Evolutionary conservation across 2,797 vertebrate genomes (phyloP).

Genomic region (Lagocephalus sceleratus): DNA sequence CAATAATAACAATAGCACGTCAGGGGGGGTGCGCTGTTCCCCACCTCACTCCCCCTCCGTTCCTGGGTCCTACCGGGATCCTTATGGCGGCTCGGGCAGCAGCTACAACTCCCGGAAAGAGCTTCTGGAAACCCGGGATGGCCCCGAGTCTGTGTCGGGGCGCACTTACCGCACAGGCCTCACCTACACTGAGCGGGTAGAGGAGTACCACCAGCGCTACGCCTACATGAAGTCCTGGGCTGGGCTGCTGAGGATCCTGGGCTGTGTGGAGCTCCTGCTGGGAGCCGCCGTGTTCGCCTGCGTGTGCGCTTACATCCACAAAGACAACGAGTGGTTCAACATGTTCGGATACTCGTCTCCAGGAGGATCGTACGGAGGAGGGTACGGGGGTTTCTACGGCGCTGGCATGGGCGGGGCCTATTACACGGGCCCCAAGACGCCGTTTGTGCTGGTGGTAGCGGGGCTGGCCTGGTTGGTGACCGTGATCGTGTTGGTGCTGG

Average conservation of each 20-base stretch:
- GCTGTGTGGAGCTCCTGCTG: conserved; percentile 86
- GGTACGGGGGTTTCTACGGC: conserved; percentile 64
- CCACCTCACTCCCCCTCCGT: conserved; percentile 82
- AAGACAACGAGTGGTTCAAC: conserved; percentile 97
- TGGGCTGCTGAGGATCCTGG: conserved; percentile 89
- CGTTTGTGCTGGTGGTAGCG: conserved; percentile 87
- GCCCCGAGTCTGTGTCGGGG: conserved; percentile 69
- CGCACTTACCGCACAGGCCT: conserved; percentile 74
- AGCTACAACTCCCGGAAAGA: conserved; percentile 80
- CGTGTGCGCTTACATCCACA: conserved; percentile 93
- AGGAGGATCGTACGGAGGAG: conserved; percentile 69
- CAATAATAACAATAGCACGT: conserved; percentile 72
- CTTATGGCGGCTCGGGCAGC: conserved; percentile 75
- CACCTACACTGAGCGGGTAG: conserved; percentile 85
- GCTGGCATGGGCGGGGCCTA: conserved; percentile 72
- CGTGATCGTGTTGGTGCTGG: conserved; percentile 86
- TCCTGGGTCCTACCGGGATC: conserved; percentile 73
- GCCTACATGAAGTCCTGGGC: conserved; percentile 98
- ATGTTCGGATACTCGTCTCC: conserved; percentile 88
- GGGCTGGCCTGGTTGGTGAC: conserved; percentile 90
- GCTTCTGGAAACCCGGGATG: conserved; percentile 67
- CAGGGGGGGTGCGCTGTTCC: conserved; percentile 81
- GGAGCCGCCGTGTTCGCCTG: conserved; percentile 95
- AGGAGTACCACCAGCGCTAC: conserved; percentile 86
- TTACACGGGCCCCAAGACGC: conserved; percentile 90